phyloP scores from a whole-genome alignment of 2,888 invertebrate species.

The Oasisia sp. region DNA sequence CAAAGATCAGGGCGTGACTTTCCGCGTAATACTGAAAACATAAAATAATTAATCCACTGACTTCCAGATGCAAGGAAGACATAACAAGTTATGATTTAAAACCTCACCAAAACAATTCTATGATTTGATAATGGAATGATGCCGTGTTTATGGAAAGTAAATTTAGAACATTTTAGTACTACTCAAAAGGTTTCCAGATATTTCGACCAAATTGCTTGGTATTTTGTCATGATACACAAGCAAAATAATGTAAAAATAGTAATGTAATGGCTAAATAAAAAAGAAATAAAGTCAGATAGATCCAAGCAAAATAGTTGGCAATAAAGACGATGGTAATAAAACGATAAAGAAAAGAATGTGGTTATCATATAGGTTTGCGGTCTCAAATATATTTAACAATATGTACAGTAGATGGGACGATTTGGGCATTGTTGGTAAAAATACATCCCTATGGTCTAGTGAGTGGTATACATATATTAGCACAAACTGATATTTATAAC shows the following conservation, averaged over 20 bases:
- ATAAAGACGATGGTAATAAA: background rate
- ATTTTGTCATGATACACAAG: background rate
- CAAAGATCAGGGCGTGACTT: conserved; percentile 96
- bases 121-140: no score
- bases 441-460: background rate
- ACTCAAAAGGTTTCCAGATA: no score
- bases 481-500: no score
- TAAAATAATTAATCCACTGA: background rate
- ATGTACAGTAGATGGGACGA: no score
- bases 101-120: background rate
- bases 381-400: background rate
- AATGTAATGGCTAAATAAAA: background rate
- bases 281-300: background rate
- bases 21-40: conserved; percentile 90
- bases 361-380: background rate
- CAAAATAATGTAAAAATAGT: background rate
- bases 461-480: background rate
- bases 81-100: background rate
- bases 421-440: no score
- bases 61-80: background rate
- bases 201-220: no score
- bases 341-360: background rate
- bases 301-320: background rate
- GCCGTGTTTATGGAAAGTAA: no score
- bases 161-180: no score